Evolutionary conservation across 30 jellyfish, hydroid and myxozoan species (phyloP).

Genomic region (Hydractinia echinata): DNA sequence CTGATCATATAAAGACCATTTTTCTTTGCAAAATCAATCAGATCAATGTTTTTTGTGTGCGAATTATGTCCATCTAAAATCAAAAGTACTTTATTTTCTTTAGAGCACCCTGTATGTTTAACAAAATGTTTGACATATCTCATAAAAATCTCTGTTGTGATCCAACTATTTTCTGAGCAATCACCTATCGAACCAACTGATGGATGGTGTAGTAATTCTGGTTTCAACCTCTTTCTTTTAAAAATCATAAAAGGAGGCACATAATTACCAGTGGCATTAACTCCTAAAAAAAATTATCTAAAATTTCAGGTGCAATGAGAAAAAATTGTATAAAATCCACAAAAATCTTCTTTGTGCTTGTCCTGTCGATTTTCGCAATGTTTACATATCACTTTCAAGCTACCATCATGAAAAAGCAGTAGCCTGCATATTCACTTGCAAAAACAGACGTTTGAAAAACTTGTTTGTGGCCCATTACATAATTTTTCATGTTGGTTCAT

Average conservation of each 20-base stretch:
- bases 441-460: too few species aligned
- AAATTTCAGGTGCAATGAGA: too few species aligned
- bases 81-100: constrained; percentile 14
- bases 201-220: constrained; percentile 21
- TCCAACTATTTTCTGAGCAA: constrained; percentile 47
- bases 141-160: constrained; percentile 14
- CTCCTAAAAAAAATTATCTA: background rate
- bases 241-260: constrained; percentile 3
- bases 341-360: too few species aligned
- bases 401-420: too few species aligned
- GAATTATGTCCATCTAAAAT: constrained; percentile 35
- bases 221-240: background rate
- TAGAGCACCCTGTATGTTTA: constrained; percentile 16
- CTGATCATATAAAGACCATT: constrained; percentile 31
- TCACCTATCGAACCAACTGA: constrained; percentile 25
- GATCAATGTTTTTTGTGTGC: constrained; percentile 6
- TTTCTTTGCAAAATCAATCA: constrained; percentile 34
- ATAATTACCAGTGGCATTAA: background rate
- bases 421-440: too few species aligned
- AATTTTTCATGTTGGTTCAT: too few species aligned
- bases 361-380: too few species aligned
- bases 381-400: too few species aligned
- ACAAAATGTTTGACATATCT: constrained; percentile 32
- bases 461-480: too few species aligned
- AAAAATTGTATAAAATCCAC: too few species aligned